Evolutionary conservation across 2,888 invertebrate genomes (phyloP), one percentile per base, ranked within the genome.

Genomic region (Xylocampa areola): DNA sequence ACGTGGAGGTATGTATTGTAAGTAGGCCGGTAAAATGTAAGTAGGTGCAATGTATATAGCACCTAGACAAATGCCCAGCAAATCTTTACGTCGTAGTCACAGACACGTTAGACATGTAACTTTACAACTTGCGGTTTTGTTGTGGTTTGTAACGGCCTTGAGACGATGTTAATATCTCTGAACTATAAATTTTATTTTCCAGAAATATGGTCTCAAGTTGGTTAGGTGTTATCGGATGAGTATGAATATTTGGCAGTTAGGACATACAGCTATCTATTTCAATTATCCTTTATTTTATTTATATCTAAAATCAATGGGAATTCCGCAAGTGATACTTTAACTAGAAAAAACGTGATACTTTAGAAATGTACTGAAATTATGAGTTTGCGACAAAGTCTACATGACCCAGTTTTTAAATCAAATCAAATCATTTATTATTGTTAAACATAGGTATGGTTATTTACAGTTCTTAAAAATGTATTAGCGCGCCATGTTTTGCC

Each of bases 121-220:
- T 21, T 44, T 23, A 44, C 47, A 54, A 27, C 30, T 35, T 71
- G 69, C 47, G 73, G 73, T 76, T 50, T 37, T 47, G 52, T 64
- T 64, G 78, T 65, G 76, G 70, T 79, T 64, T 25, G 37, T 2
- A 33, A 49, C 43, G 58, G 60, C 74, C 74, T 74, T 73, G 59
- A 55, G 25, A 4, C 35, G 25, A 35, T 33, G 27, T n/a, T n/a
- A n/a, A 23, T 44, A 52, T 60, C 49, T 36, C 14, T 41, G 39
- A n/a, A n/a, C n/a, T n/a, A n/a, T n/a, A n/a, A n/a, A n/a, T n/a
- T n/a, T n/a, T n/a, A n/a, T n/a, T n/a, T n/a, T n/a, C n/a, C n/a
- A n/a, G n/a, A n/a, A n/a, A n/a, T n/a, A n/a, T n/a, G n/a, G n/a
- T n/a, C n/a, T n/a, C n/a, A n/a, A n/a, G n/a, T n/a, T n/a, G n/a